Percentiles rank a stretch among this genome's conserved stretches.
phyloP scores from a whole-genome alignment of 2,113 vertebrate genomes.

The Brachyistius frenatus region DNA sequence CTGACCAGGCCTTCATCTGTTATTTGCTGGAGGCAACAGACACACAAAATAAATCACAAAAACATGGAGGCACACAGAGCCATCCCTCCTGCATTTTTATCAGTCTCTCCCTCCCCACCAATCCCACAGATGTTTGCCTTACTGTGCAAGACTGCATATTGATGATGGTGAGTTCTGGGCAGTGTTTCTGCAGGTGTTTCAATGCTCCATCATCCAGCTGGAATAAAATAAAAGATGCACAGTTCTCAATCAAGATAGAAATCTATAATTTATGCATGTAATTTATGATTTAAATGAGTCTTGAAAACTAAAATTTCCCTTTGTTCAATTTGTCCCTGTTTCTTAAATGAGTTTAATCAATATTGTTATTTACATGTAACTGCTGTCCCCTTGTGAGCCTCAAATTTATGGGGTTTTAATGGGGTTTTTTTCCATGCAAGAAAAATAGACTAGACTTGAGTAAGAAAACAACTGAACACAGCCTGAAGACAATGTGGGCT shows the following conservation, averaged over 20 bases:
- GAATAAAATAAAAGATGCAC: constrained; percentile 8
- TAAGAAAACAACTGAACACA: not conserved
- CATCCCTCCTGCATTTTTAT: constrained; percentile 16
- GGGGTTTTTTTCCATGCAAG: not conserved
- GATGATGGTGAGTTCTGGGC: constrained; percentile 91
- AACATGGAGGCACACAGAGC: constrained; percentile 1
- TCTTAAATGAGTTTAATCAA: not conserved
- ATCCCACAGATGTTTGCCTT: constrained; percentile 66
- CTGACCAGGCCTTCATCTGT: constrained; percentile 93
- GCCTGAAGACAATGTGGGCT: constrained; percentile 4
- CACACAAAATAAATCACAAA: constrained; percentile 23
- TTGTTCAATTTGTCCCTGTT: not conserved
- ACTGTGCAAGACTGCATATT: constrained; percentile 94
- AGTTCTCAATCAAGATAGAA: not conserved
- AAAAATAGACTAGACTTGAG: not conserved
- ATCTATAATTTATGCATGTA: not conserved
- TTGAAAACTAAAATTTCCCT: not conserved
- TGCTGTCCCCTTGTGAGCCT: not conserved
- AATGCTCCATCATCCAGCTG: constrained; percentile 93
- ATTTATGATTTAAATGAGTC: not conserved
- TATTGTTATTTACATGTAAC: not conserved
- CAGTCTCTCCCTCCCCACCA: not conserved
- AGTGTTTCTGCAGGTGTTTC: constrained; percentile 92
- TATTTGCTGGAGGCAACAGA: constrained; percentile 84
- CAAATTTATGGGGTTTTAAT: not conserved